A percentile compares a stretch with the other conserved stretches of the same genome.
phyloP scores from a whole-genome alignment of 2,888 invertebrate species.

The Heliconius ismenius region DNA sequence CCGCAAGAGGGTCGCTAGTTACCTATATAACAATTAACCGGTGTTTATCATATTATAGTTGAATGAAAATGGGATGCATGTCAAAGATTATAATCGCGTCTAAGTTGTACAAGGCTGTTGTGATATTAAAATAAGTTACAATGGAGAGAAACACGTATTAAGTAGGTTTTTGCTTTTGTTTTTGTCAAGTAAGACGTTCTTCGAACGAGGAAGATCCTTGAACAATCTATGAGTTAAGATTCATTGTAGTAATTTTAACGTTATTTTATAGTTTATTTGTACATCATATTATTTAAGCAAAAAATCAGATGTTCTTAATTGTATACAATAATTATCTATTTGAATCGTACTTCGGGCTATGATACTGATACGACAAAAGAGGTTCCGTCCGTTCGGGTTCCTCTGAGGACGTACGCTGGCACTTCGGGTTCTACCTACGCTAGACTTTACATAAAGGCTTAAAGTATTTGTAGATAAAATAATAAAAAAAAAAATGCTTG shows the following conservation, averaged over 20 bases:
- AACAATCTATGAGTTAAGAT: constrained; percentile 25
- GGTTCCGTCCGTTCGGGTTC: too few relatives aligned
- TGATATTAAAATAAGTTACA: constrained; percentile 28
- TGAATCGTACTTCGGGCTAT: not conserved
- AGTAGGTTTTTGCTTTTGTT: constrained; percentile 32
- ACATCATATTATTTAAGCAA: not conserved
- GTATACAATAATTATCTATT: not conserved
- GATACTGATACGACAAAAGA: not conserved
- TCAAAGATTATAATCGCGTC: constrained; percentile 4
- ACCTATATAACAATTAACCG: not conserved
- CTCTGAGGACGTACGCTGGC: too few relatives aligned
- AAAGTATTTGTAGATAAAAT: constrained; percentile 9
- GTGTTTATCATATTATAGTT: not conserved
- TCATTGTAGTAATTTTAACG: not conserved
- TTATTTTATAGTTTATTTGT: not conserved
- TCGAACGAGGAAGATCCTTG: constrained; percentile 41
- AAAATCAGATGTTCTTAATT: not conserved
- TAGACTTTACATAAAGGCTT: not conserved
- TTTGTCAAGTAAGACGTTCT: constrained; percentile 32
- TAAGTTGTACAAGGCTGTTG: constrained; percentile 20
- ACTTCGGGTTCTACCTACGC: not conserved
- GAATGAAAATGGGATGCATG: not conserved
- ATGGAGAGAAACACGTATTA: constrained; percentile 26
- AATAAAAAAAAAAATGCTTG: not conserved
- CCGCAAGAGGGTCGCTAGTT: too few relatives aligned